Percentiles rank a stretch among this genome's conserved stretches.
Conservation (phyloP, 2,113 vertebrate genomes). For the Tauraco erythrolophus region DNA sequence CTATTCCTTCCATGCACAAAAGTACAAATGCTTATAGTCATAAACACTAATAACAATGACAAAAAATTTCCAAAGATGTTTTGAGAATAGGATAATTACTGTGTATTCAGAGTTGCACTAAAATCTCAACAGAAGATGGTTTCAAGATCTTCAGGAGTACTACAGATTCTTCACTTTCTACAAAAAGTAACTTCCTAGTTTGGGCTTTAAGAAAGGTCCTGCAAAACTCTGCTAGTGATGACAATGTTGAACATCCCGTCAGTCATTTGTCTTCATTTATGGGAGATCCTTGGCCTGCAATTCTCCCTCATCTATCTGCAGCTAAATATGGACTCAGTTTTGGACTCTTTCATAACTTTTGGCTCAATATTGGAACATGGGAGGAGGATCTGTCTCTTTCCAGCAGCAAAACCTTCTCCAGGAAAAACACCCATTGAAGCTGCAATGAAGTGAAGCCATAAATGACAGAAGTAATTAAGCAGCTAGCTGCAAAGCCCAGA, state of each 20-base stretch:
- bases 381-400: neutral
- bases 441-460: neutral
- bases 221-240: neutral
- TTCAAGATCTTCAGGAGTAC: neutral
- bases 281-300: neutral
- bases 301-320: neutral
- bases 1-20: neutral
- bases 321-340: accelerated
- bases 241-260: accelerated
- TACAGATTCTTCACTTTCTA: neutral
- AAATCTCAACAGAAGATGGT: neutral
- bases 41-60: neutral
- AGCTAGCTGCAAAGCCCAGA: neutral
- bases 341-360: accelerated
- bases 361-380: accelerated
- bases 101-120: neutral
- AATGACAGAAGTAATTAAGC: neutral
- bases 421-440: neutral
- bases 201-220: neutral
- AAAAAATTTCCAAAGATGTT: neutral
- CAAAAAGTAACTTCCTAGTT: neutral
- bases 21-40: accelerated
- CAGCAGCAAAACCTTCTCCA: neutral
- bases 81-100: neutral
- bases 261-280: accelerated